Conservation (phyloP, 2,888 invertebrate genomes). For the Macrosoma leucophasiata region DNA sequence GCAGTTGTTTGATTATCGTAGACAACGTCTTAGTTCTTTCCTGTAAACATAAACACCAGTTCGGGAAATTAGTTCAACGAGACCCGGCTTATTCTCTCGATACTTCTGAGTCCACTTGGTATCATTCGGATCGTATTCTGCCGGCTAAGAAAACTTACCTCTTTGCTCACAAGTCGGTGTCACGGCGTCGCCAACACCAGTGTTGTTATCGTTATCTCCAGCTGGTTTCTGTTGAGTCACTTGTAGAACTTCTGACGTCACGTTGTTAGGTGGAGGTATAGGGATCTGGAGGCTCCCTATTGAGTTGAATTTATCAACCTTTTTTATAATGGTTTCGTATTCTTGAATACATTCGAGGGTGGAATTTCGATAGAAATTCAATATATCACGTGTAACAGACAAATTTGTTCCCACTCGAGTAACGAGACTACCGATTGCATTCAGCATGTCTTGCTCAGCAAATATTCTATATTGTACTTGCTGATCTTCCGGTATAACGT, state of each 20-base stretch:
- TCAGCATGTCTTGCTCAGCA: too few relatives aligned
- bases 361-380: not conserved
- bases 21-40: conserved; percentile 2
- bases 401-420: conserved; percentile 2
- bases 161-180: not conserved
- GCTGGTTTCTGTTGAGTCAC: conserved; percentile 1
- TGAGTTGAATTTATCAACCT: conserved; percentile 2
- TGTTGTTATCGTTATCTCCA: not conserved
- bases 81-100: conserved; percentile 4
- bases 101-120: conserved; percentile 12
- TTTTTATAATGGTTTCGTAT: not conserved
- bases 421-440: not conserved
- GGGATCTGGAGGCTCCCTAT: not conserved
- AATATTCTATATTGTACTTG: too few relatives aligned
- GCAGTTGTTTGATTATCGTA: conserved; percentile 5
- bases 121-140: conserved; percentile 11
- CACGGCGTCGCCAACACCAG: not conserved
- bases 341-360: not conserved
- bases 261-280: not conserved
- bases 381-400: conserved; percentile 2
- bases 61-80: conserved; percentile 10
- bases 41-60: conserved; percentile 7
- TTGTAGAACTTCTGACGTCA: conserved; percentile 1
- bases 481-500: not conserved
- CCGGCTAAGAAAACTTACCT: conserved; percentile 2